Base-by-base conservation (phyloP, 2,113 vertebrate genomes). In the Ammodytes dubius region DNA sequence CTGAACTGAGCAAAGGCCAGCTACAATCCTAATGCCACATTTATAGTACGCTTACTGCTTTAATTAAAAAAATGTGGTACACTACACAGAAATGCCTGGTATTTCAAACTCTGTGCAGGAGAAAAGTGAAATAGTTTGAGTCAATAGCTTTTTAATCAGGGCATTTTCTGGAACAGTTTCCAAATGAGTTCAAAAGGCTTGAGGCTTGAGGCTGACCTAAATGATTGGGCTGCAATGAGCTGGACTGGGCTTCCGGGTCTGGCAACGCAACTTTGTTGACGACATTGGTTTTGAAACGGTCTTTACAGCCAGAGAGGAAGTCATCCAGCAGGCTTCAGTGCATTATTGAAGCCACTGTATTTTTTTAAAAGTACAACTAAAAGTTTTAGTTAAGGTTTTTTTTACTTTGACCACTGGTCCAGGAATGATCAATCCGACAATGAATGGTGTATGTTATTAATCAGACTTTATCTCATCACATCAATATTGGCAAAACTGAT, bases 141-240 rank as follows among this genome's bases (percentile, higher is more conserved):
- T 92, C 85, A 89, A 89, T 83, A 85, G 72, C 60, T 91, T 91
- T 90, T 86, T 89, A 87, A 91, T 88, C 74, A 83, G 77, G 74
- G 76, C 67, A 46, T 89, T 86, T 83, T 63, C 61, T 72, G 70
- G 65, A 80, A 77, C 81, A n/a, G 58, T 80, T 68, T 84, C 4
- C 7, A 81, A 81, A 72, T 59, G 75, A 83, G 81, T 7, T 40
- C 6, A 53, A 63, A 83, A 57, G 80, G 66, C 71, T 61, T 0
- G 49, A 60, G 75, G 87, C 61, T 15, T 0, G 49, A 60, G 75
- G 87, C 61, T 15, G 54, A 73, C 50, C 72, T 72, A 43, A 84
- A 84, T 69, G 58, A 74, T 15, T 17, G 60, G 71, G 81, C 49
- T 39, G 42, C 47, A 54, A 56, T 1, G 42, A 77, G 68, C 11